A percentile compares a stretch with the other conserved stretches of the same genome.
Evolutionary conservation across 1,140 invertebrate genomes (phyloP).

Genomic region (Calliopsis andreniformis): DNA sequence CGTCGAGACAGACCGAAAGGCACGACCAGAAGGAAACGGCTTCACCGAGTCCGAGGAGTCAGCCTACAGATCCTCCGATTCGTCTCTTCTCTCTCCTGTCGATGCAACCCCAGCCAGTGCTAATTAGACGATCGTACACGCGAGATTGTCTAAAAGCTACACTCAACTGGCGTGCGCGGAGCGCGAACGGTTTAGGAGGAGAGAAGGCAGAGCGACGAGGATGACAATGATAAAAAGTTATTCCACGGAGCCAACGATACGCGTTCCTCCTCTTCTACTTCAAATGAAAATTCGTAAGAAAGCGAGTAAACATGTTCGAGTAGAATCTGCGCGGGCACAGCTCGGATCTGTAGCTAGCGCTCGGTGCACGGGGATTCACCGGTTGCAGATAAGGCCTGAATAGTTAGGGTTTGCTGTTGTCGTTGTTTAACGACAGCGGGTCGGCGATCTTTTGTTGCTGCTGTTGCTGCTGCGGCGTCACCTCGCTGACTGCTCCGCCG

Average conservation of each 20-base stretch:
- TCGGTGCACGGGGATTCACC: constrained; percentile 57
- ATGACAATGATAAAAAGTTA: constrained; percentile 2
- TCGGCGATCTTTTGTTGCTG: constrained; percentile 75
- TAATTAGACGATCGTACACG: constrained; percentile 33
- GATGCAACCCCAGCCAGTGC: constrained; percentile 26
- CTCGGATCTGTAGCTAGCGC: constrained; percentile 68
- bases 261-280: constrained; percentile 64
- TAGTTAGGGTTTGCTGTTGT: constrained; percentile 81
- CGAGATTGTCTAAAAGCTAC: constrained; percentile 60
- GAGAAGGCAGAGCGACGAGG: constrained; percentile 4
- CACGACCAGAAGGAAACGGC: constrained; percentile 9
- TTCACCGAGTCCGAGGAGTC: too few species aligned
- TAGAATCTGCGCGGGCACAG: constrained; percentile 74
- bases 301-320: constrained; percentile 77
- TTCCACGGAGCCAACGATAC: background rate
- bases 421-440: constrained; percentile 81
- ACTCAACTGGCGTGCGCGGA: constrained; percentile 20
- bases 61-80: background rate
- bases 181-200: constrained; percentile 29
- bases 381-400: constrained; percentile 79
- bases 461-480: constrained; percentile 59
- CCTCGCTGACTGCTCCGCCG: constrained; percentile 75
- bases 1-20: constrained; percentile 28
- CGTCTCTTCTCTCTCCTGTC: background rate
- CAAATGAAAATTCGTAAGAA: constrained; percentile 78